These are phyloP conservation scores for Amiota mariae DNA, from an alignment of 2,888 invertebrate species.

Conservation along the genomic window DNA sequence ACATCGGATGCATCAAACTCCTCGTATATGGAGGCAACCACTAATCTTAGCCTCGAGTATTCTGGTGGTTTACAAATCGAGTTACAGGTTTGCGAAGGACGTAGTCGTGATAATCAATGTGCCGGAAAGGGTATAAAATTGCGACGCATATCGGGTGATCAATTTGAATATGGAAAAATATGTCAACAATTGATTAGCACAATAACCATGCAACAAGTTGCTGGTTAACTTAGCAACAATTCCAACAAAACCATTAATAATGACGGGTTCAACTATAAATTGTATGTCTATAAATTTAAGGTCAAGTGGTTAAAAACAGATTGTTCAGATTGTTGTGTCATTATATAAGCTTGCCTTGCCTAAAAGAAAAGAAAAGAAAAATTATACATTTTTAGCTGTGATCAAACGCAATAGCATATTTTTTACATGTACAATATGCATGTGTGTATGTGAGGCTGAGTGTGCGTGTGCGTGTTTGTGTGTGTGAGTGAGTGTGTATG, in stretches of 20 bases:
- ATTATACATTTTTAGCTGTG: slow-evolving; percentile 25
- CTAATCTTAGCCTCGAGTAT: slow-evolving; percentile 81
- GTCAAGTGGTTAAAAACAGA: slow-evolving; percentile 5
- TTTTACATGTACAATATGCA: too few species aligned
- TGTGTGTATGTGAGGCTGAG: not conserved
- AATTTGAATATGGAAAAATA: slow-evolving; percentile 88
- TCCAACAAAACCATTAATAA: slow-evolving; percentile 7
- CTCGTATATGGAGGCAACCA: slow-evolving; percentile 61
- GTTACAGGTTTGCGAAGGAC: slow-evolving; percentile 84
- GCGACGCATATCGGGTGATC: slow-evolving; percentile 90
- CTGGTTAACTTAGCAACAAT: slow-evolving; percentile 47
- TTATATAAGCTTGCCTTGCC: slow-evolving; percentile 22
- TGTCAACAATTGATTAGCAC: slow-evolving; percentile 91
- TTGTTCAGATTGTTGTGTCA: slow-evolving; percentile 6
- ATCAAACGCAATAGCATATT: slow-evolving; percentile 26
- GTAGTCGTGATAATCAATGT: slow-evolving; percentile 74
- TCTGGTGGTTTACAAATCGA: slow-evolving; percentile 91
- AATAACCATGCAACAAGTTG: slow-evolving; percentile 80
- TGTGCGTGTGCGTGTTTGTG: not conserved
- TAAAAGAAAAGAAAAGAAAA: slow-evolving; percentile 4
- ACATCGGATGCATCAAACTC: slow-evolving; percentile 43
- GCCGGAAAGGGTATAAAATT: slow-evolving; percentile 88
- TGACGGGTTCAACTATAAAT: not conserved
- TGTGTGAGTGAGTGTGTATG: not conserved
- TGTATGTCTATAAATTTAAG: not conserved